Evolutionary conservation across 1,140 invertebrate genomes (phyloP), one percentile per base, ranked within the genome.

Genomic region (Mactra quadrangularis): DNA sequence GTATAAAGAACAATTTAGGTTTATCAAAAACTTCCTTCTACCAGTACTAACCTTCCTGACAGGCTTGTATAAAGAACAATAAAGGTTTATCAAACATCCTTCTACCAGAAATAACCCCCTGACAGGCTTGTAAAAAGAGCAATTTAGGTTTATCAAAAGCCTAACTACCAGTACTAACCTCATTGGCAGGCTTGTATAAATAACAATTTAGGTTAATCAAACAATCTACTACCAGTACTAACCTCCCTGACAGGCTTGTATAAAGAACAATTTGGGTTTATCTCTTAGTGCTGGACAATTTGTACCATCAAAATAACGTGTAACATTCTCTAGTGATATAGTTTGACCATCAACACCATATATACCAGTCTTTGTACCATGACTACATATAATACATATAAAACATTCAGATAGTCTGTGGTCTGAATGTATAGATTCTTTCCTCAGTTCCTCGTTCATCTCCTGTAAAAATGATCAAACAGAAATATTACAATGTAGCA

Each of bases 161-260:
- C n/a, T n/a, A n/a, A n/a, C n/a, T n/a, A n/a, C 1, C 62, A 7
- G 1, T 53, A 72, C 38, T 22, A 59, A 81, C 77, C 77, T 81
- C 77, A 62, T 57, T 70, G 77, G 27, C 77, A n/a, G n/a, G 77
- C 77, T 27, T 81, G 77, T 41, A 81, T 81, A 29, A 81, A 81
- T 52, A 81, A 81, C 17, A 81, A 38, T 29, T 81, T 81, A 55
- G 77, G 77, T 45, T 81, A 70, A n/a, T 38, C 25, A 38, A n/a
- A n/a, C n/a, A n/a, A n/a, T n/a, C n/a, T n/a, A n/a, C n/a, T n/a
- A n/a, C 3, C 41, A 6, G 1, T 41, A 75, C 45, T 19, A 59
- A 82, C 78, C 78, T 82, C 78, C 78, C 47, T 72, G 78, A 50
- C 78, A 82, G 13, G 78, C 78, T 31, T 82, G 78, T 47, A 82